A percentile compares a stretch with the other conserved stretches of the same genome.
These are phyloP conservation scores for Drosophila greeni DNA, from an alignment of 2,888 invertebrate species.

Conservation along the genomic window DNA sequence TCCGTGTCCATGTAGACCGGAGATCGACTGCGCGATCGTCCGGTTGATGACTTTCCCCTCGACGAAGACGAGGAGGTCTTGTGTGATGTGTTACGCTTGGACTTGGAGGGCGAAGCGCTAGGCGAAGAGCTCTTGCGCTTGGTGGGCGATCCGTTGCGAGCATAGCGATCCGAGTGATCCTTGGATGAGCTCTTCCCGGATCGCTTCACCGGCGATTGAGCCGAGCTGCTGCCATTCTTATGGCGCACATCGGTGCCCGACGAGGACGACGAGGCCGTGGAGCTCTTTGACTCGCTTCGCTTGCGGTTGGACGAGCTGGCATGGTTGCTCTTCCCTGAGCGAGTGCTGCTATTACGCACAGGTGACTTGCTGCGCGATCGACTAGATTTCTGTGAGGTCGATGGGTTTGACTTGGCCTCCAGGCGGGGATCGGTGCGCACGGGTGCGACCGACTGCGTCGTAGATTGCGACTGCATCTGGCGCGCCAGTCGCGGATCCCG, in stretches of 20 bases:
- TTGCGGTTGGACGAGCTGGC: constrained; percentile 61
- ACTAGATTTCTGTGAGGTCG: constrained; percentile 55
- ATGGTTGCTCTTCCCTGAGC: constrained; percentile 58
- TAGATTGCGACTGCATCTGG: constrained; percentile 72
- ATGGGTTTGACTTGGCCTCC: constrained; percentile 41
- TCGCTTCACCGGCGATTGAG: constrained; percentile 50
- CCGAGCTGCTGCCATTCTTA: constrained; percentile 44
- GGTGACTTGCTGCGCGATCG: constrained; percentile 75
- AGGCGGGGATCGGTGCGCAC: constrained; percentile 55
- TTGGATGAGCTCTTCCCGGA: constrained; percentile 48
- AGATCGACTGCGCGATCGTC: constrained; percentile 75
- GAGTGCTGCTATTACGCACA: constrained; percentile 50
- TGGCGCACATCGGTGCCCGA: constrained; percentile 62
- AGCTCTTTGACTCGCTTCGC: constrained; percentile 73
- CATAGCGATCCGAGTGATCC: constrained; percentile 56
- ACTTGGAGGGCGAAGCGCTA: constrained; percentile 66
- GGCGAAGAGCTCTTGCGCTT: constrained; percentile 75
- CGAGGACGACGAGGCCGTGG: constrained; percentile 66
- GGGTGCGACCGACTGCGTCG: constrained; percentile 42
- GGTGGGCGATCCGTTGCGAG: constrained; percentile 55
- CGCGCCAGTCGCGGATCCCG: constrained; percentile 79
- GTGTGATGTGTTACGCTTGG: constrained; percentile 62
- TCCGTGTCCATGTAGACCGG: constrained; percentile 73
- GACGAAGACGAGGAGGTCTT: constrained; percentile 45
- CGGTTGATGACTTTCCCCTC: constrained; percentile 34